Evolutionary conservation across 2,797 vertebrate species (phyloP).

Genomic region (Gymnoscopelus braueri): DNA sequence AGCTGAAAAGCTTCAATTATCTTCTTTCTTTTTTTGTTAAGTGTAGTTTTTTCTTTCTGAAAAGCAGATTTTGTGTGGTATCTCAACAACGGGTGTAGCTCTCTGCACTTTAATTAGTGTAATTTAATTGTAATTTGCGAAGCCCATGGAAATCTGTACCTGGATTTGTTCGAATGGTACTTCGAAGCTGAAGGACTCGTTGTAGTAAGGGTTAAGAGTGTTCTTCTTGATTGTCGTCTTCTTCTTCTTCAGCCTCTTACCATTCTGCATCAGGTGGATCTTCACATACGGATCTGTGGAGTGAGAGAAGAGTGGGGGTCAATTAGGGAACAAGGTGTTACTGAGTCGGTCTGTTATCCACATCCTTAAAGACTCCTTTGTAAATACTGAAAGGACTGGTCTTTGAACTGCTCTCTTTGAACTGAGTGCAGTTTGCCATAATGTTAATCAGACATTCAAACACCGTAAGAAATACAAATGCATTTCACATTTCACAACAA

Average conservation of each 20-base stretch:
- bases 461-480: neutral
- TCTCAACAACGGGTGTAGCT: too few species aligned
- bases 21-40: too few species aligned
- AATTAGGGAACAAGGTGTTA: neutral
- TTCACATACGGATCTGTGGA: conserved; percentile 96
- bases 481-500: neutral
- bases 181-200: conserved; percentile 99
- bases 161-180: conserved; percentile 99
- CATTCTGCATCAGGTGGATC: conserved; percentile 99
- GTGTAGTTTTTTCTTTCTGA: too few species aligned
- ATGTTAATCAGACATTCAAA: neutral
- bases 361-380: neutral
- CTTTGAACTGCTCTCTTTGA: neutral
- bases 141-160: conserved; percentile 76
- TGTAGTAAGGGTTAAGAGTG: conserved; percentile 99
- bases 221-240: conserved; percentile 99
- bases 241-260: conserved; percentile 99
- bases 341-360: neutral
- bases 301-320: neutral
- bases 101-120: too few species aligned
- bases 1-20: too few species aligned
- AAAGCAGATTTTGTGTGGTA: too few species aligned
- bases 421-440: neutral
- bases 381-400: too few species aligned
- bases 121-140: neutral